Conservation (phyloP, 2,888 invertebrate genomes). For the Archips crataeganus region DNA sequence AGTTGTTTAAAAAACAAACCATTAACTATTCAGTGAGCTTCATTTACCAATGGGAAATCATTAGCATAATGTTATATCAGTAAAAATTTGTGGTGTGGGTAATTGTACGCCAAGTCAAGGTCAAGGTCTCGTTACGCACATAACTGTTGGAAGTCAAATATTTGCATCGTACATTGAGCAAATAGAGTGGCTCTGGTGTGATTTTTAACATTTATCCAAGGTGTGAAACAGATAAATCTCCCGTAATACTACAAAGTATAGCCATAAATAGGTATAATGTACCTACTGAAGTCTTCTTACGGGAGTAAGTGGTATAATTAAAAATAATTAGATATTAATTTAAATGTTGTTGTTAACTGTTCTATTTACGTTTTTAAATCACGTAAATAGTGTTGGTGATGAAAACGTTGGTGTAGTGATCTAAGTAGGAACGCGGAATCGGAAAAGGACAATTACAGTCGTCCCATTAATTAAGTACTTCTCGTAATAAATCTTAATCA, state of each 20-base stretch:
- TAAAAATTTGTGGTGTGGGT: slow-evolving; percentile 22
- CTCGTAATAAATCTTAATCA: neutral
- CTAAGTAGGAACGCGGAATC: neutral
- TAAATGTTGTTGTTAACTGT: neutral
- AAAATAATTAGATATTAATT: neutral
- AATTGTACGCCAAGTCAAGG: slow-evolving; percentile 31
- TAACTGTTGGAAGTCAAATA: slow-evolving; percentile 30
- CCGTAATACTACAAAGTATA: neutral
- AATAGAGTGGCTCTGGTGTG: slow-evolving; percentile 16
- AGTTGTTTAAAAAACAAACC: neutral
- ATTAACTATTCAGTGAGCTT: neutral
- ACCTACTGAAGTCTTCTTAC: neutral
- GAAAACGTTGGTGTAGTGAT: no score
- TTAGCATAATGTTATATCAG: slow-evolving; percentile 28
- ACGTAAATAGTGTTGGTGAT: no score
- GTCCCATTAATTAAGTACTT: neutral
- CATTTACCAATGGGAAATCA: neutral
- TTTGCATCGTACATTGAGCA: slow-evolving; percentile 13
- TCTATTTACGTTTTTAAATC: neutral
- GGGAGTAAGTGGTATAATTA: no score
- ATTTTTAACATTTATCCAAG: slow-evolving; percentile 12
- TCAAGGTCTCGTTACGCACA: slow-evolving; percentile 37
- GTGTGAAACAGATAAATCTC: slow-evolving; percentile 5
- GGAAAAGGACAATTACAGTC: neutral
- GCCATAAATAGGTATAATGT: neutral